Percentiles rank a stretch among this genome's conserved stretches.
phyloP scores from a whole-genome alignment of 2,888 invertebrate genomes.

The Monoplex corrugatus region DNA sequence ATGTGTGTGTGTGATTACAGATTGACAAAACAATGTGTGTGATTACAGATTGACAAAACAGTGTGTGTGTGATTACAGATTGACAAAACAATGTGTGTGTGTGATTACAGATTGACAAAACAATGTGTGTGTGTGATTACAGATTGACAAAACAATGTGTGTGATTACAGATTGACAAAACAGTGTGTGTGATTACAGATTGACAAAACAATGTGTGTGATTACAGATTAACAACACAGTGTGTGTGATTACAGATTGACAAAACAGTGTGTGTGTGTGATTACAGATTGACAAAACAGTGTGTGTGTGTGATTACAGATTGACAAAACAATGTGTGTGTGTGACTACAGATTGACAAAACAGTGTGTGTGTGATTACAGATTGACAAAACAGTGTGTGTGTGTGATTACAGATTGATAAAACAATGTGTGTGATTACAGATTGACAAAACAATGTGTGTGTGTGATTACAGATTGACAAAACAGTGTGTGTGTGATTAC shows the following conservation, averaged over 20 bases:
- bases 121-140: conserved; percentile 52
- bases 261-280: conserved; percentile 64
- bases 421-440: conserved; percentile 64
- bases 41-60: conserved; percentile 73
- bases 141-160: conserved; percentile 75
- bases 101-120: conserved; percentile 71
- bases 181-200: conserved; percentile 70
- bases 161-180: conserved; percentile 71
- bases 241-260: conserved; percentile 69
- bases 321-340: conserved; percentile 69
- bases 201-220: conserved; percentile 65
- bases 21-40: conserved; percentile 70
- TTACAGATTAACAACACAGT: conserved; percentile 75
- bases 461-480: conserved; percentile 71
- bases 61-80: conserved; percentile 69
- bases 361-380: conserved; percentile 66
- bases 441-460: conserved; percentile 74
- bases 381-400: conserved; percentile 75
- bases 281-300: conserved; percentile 75
- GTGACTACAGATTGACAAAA: conserved; percentile 71
- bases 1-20: conserved; percentile 63
- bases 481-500: conserved; percentile 58
- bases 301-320: conserved; percentile 68
- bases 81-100: conserved; percentile 69
- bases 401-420: conserved; percentile 71